A percentile compares a stretch with the other conserved stretches of the same genome.
These are phyloP conservation scores for Prionailurus viverrinus DNA, from an alignment of 2,113 vertebrate genomes.

Conservation along the genomic window DNA sequence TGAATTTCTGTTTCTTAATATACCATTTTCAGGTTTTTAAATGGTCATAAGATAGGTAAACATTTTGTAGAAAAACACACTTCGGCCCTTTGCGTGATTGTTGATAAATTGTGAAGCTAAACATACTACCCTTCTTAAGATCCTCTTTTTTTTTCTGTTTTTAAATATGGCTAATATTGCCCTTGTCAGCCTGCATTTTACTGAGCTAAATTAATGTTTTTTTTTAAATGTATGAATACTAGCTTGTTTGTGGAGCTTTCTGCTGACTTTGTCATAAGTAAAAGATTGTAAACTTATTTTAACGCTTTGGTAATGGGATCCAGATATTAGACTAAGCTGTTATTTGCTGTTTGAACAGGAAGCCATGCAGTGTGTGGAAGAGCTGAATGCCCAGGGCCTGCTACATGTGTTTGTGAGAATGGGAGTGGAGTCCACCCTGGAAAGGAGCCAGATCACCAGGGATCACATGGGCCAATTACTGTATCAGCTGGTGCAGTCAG, in stretches of 20 bases:
- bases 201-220: not conserved
- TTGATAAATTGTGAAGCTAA: slow-evolving; percentile 10
- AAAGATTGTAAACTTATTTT: slow-evolving; percentile 40
- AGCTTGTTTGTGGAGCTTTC: not conserved
- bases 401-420: slow-evolving; percentile 93
- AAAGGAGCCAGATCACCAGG: slow-evolving; percentile 96
- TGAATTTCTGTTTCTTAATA: slow-evolving; percentile 42
- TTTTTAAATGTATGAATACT: not conserved
- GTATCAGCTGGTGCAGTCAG: slow-evolving; percentile 93
- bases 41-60: not conserved
- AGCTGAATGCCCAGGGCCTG: slow-evolving; percentile 90
- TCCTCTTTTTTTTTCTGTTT: not conserved
- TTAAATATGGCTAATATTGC: not conserved
- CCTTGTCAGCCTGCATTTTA: slow-evolving; percentile 15
- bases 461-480: slow-evolving; percentile 97
- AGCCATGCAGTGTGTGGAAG: slow-evolving; percentile 96
- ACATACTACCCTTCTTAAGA: not conserved
- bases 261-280: slow-evolving; percentile 23
- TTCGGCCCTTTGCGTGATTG: slow-evolving; percentile 33
- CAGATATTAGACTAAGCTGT: not conserved
- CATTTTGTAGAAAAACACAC: not conserved
- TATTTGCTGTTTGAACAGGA: slow-evolving; percentile 88
- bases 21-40: slow-evolving; percentile 35
- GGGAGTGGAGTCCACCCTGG: slow-evolving; percentile 96
- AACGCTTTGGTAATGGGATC: not conserved